Base-by-base conservation (phyloP, 2,888 invertebrate species). In the Serrognathus titanus region DNA sequence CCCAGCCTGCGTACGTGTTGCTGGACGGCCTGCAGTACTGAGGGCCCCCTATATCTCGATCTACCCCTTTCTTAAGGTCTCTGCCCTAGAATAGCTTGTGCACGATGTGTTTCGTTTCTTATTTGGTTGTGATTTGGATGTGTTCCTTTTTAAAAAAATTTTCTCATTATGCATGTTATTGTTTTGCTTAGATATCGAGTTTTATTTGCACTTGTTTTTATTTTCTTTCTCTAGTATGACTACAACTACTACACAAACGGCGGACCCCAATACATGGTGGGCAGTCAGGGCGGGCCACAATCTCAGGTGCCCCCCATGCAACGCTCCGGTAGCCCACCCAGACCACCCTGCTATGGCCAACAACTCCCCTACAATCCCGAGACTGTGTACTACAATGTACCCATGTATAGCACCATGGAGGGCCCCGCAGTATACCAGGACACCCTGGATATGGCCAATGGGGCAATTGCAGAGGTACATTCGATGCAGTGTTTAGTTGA, bases 11-110 rank as follows among this genome's bases (percentile, higher is more conserved):
- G 78, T 82, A 82, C 79, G 80, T 82, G 74, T 80, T 82, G 80
- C 81, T 82, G 80, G 82, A 82, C 80, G 81, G 81, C 76, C 81
- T 82, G 79, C 82, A 82, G 79, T 82, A 82, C 81, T 82, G 82
- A 82, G 81, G 80, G 79, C 80, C 68, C 70, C 71, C 70, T 66
- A 67, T 70, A 64, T 66, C 70, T 66, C 69, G 63, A 57, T 66
- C 66, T 63, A 69, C 70, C 75, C 74, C 73, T 71, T 70, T 73
- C 70, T 73, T 71, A 75, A 76, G 75, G 75, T 75, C 69, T 71
- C 68, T 73, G 65, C 47, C 58, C 53, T 53, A 60, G 60, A 59
- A 65, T 59, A 46, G 53, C 59, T 65, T 64, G 57, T 66, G 64
- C 65, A 64, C 61, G 61, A 49, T 50, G 49, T 54, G 48, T 54